Conservation (phyloP, 2,113 vertebrate species). For the Stigmatopora argus region DNA sequence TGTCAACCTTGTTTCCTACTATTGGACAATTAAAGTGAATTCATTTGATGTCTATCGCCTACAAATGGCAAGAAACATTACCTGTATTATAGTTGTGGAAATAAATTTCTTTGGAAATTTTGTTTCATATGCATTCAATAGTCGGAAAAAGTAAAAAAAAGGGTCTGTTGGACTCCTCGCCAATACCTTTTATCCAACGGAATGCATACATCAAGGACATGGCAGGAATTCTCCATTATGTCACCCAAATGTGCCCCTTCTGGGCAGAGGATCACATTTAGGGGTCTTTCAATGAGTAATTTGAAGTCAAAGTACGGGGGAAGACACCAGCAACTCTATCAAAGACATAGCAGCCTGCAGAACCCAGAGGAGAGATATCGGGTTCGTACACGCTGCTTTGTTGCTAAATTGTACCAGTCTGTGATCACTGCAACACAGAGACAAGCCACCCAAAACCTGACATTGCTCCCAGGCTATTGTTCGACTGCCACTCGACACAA, state of each 20-base stretch:
- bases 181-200: background rate
- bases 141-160: background rate
- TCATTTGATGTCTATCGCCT: too few species aligned
- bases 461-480: slow-evolving; percentile 41
- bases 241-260: slow-evolving; percentile 35
- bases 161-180: background rate
- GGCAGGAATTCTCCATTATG: slow-evolving; percentile 3
- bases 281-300: slow-evolving; percentile 14
- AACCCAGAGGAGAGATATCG: slow-evolving; percentile 59
- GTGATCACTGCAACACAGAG: slow-evolving; percentile 43
- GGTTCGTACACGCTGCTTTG: slow-evolving; percentile 61
- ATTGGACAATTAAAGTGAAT: too few species aligned
- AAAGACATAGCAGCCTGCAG: slow-evolving; percentile 45
- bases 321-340: slow-evolving; percentile 28
- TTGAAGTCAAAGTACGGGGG: slow-evolving; percentile 34
- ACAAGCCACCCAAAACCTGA: slow-evolving; percentile 58
- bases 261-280: slow-evolving; percentile 29
- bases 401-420: slow-evolving; percentile 33
- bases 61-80: too few species aligned
- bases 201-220: background rate
- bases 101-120: too few species aligned
- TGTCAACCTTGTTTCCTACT: too few species aligned
- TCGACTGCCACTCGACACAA: slow-evolving; percentile 34
- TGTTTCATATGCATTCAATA: too few species aligned
- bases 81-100: too few species aligned